These are phyloP conservation scores for Pomacea canaliculata DNA, from an alignment of 2,888 invertebrate genomes.

Conservation along the genomic window DNA sequence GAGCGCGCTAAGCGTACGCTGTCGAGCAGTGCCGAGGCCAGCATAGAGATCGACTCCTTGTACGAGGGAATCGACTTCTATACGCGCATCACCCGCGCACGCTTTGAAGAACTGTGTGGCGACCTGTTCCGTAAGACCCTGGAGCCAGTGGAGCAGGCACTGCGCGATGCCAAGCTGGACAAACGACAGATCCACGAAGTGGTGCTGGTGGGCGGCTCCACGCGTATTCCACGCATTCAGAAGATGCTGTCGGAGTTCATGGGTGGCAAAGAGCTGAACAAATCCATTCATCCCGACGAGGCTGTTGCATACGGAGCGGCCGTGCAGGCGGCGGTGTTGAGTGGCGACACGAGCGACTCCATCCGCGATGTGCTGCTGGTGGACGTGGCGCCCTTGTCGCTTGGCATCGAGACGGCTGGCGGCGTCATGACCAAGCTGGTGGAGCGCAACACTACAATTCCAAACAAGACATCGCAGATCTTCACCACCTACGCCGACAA, in stretches of 20 bases:
- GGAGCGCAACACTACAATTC: slow-evolving; percentile 64
- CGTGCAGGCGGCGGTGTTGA: slow-evolving; percentile 75
- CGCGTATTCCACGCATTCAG: slow-evolving; percentile 96
- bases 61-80: slow-evolving; percentile 95
- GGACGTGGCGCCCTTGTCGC: slow-evolving; percentile 72
- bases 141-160: slow-evolving; percentile 94
- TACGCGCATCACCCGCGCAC: slow-evolving; percentile 90
- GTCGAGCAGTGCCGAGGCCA: slow-evolving; percentile 71
- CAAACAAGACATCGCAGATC: slow-evolving; percentile 62
- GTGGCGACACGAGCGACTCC: slow-evolving; percentile 75
- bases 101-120: slow-evolving; percentile 95
- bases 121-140: slow-evolving; percentile 94
- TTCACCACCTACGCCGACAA: slow-evolving; percentile 94
- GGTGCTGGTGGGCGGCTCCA: slow-evolving; percentile 87
- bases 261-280: slow-evolving; percentile 88
- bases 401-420: slow-evolving; percentile 74
- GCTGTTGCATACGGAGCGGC: slow-evolving; percentile 82
- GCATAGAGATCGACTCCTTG: slow-evolving; percentile 91
- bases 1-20: slow-evolving; percentile 75
- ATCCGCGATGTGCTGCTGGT: slow-evolving; percentile 89
- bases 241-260: slow-evolving; percentile 81
- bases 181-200: slow-evolving; percentile 77
- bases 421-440: slow-evolving; percentile 55
- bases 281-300: slow-evolving; percentile 96
- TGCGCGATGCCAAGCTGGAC: slow-evolving; percentile 95